These are phyloP conservation scores for Ploceus nigricollis DNA, from an alignment of 2,113 vertebrate species.

Conservation along the genomic window DNA sequence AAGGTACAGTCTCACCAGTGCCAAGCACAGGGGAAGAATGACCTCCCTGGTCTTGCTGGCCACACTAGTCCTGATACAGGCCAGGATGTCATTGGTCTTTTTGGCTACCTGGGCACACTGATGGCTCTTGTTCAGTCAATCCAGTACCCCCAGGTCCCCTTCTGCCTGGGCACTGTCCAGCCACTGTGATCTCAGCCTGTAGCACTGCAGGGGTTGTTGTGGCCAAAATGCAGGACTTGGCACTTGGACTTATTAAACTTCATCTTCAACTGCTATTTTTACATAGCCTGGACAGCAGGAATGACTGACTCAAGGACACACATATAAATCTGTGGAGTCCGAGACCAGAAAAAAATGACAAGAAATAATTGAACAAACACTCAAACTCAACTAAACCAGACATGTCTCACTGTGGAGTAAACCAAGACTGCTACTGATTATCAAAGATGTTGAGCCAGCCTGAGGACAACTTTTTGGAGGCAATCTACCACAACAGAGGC, in stretches of 20 bases:
- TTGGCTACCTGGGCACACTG: no score
- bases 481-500: not conserved
- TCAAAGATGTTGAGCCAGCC: not conserved
- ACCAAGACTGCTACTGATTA: not conserved
- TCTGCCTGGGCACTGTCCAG: not conserved
- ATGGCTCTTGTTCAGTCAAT: not conserved
- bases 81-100: not conserved
- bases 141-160: not conserved
- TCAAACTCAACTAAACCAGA: not conserved
- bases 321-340: not conserved
- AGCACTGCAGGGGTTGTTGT: not conserved
- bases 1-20: not conserved
- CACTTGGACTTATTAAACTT: not conserved
- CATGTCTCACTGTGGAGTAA: not conserved
- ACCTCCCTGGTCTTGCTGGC: not conserved
- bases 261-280: not conserved
- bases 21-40: rapidly evolving
- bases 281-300: not conserved
- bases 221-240: not conserved
- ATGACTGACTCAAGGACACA: not conserved
- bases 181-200: rapidly evolving
- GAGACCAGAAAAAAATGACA: not conserved
- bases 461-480: not conserved
- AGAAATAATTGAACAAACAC: not conserved
- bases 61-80: not conserved